These are phyloP conservation scores for Dendrolimus houi DNA, from an alignment of 2,888 invertebrate species.

Conservation along the genomic window DNA sequence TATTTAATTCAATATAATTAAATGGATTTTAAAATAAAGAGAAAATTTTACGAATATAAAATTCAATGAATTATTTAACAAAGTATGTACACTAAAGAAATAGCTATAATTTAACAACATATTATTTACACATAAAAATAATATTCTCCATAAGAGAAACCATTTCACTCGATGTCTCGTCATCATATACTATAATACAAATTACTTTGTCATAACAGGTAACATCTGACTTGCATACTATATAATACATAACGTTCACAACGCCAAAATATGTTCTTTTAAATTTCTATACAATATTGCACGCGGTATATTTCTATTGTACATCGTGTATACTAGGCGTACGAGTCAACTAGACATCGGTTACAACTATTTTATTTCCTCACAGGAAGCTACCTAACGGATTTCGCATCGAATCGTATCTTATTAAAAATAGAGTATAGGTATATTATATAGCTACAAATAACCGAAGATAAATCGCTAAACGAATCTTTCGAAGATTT, in stretches of 20 bases:
- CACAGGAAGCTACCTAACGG: constrained; percentile 56
- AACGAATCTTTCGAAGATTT: constrained; percentile 46
- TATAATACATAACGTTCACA: constrained; percentile 75
- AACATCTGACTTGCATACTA: constrained; percentile 75
- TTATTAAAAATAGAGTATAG: constrained; percentile 40
- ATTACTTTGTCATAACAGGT: constrained; percentile 75
- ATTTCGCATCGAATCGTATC: constrained; percentile 47
- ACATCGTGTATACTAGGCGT: constrained; percentile 52
- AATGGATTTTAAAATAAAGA: constrained; percentile 38
- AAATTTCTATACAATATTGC: constrained; percentile 73
- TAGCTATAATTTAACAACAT: constrained; percentile 71
- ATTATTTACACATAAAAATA: constrained; percentile 60
- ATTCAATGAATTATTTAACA: constrained; percentile 61
- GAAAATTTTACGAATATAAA: constrained; percentile 46
- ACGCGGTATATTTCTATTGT: constrained; percentile 66
- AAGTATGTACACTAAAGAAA: constrained; percentile 73
- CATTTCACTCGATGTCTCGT: constrained; percentile 38
- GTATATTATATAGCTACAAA: constrained; percentile 22
- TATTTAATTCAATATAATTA: constrained; percentile 41
- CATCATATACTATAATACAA: constrained; percentile 63
- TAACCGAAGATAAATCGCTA: constrained; percentile 39
- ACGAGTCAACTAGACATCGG: constrained; percentile 33
- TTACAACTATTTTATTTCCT: constrained; percentile 51
- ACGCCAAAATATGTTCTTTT: constrained; percentile 66
- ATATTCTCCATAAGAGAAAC: constrained; percentile 43